Evolutionary conservation across 1,140 invertebrate species (phyloP).

Genomic region (Drosophila bipectinata): DNA sequence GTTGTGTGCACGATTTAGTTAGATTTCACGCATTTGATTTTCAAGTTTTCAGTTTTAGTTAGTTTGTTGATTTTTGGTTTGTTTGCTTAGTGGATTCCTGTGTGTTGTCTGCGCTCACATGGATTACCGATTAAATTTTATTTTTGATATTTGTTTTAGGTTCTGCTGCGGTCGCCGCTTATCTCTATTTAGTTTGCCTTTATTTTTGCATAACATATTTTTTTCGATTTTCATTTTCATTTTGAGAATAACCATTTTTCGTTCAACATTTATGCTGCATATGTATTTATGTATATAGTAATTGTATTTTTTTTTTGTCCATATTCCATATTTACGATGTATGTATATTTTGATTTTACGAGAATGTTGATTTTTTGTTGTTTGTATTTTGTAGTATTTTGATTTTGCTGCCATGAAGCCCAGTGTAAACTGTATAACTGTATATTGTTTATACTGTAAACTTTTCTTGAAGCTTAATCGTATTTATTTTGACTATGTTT

Average conservation of each 20-base stretch:
- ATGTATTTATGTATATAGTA: slow-evolving; percentile 16
- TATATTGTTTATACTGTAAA: slow-evolving; percentile 56
- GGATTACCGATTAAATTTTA: slow-evolving; percentile 46
- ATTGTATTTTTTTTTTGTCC: not conserved
- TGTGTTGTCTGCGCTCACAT: slow-evolving; percentile 15
- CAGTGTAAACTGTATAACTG: slow-evolving; percentile 69
- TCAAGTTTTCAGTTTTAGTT: slow-evolving; percentile 23
- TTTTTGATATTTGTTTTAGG: slow-evolving; percentile 49
- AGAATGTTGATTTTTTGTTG: slow-evolving; percentile 11
- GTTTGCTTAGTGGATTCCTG: slow-evolving; percentile 39
- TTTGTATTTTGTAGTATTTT: slow-evolving; percentile 52
- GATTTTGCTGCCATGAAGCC: slow-evolving; percentile 83
- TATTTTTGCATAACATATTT: slow-evolving; percentile 34
- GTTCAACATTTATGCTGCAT: slow-evolving; percentile 37
- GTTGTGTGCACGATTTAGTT: slow-evolving; percentile 20
- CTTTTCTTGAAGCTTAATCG: slow-evolving; percentile 39
- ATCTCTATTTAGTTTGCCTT: slow-evolving; percentile 55
- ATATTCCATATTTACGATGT: slow-evolving; percentile 34
- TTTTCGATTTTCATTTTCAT: slow-evolving; percentile 1
- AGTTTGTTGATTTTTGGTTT: slow-evolving; percentile 58
- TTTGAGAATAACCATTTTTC: slow-evolving; percentile 26
- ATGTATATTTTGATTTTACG: slow-evolving; percentile 50
- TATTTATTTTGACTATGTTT: slow-evolving; percentile 37
- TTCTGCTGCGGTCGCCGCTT: slow-evolving; percentile 35
- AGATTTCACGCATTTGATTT: slow-evolving; percentile 24